Percentiles rank a stretch among this genome's conserved stretches.
phyloP scores from a whole-genome alignment of 2,888 invertebrate genomes.

The Coelopa pilipes region DNA sequence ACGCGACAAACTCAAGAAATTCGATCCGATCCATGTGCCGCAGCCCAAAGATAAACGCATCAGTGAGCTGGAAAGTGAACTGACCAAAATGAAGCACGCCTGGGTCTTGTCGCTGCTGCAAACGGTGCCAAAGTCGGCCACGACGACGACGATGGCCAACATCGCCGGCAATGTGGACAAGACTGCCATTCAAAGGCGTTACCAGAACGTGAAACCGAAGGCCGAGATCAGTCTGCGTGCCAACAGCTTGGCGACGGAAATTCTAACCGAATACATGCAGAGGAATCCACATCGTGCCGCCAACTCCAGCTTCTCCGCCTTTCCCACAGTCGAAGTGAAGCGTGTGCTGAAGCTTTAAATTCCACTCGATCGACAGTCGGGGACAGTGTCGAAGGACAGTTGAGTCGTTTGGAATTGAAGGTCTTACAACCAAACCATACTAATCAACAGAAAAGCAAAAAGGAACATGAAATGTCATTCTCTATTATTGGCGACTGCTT shows the following conservation, averaged over 20 bases:
- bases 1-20: constrained; percentile 69
- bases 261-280: constrained; percentile 64
- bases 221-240: constrained; percentile 59
- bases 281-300: constrained; percentile 65
- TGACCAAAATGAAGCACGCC: constrained; percentile 69
- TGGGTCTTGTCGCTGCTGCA: constrained; percentile 65
- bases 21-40: constrained; percentile 70
- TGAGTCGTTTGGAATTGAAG: too few species aligned
- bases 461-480: background rate
- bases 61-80: constrained; percentile 69
- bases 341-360: constrained; percentile 57
- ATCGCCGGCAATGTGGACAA: constrained; percentile 23
- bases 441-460: background rate
- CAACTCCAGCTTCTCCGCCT: constrained; percentile 61
- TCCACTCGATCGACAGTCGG: too few species aligned
- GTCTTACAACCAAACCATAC: background rate
- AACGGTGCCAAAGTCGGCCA: constrained; percentile 45
- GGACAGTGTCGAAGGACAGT: too few species aligned
- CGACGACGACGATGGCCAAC: constrained; percentile 36
- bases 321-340: constrained; percentile 65
- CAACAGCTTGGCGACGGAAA: constrained; percentile 63
- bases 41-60: constrained; percentile 69
- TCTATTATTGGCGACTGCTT: background rate
- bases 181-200: constrained; percentile 54
- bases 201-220: constrained; percentile 55